Evolutionary conservation across 2,888 invertebrate species (phyloP).

Genomic region (Lycia hirtaria): DNA sequence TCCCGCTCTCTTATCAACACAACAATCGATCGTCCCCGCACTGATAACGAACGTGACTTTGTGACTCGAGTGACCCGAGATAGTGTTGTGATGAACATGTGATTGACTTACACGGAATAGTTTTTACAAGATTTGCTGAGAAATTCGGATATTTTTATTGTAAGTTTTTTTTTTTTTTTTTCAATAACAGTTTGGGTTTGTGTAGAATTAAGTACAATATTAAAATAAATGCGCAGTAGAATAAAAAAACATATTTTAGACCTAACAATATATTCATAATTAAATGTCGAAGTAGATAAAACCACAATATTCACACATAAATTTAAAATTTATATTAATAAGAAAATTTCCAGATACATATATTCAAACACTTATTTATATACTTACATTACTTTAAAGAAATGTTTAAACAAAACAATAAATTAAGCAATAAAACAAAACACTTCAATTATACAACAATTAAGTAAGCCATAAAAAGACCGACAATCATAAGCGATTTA

Average conservation of each 20-base stretch:
- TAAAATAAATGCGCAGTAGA: background rate
- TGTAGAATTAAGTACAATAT: background rate
- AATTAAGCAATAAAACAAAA: constrained; percentile 1
- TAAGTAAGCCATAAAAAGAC: constrained; percentile 25
- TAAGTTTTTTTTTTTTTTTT: constrained; percentile 13
- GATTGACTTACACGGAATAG: constrained; percentile 44
- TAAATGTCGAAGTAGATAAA: background rate
- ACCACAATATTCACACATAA: background rate
- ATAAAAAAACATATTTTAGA: background rate
- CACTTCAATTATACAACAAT: constrained; percentile 18
- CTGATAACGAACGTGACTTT: constrained; percentile 61
- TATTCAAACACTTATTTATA: background rate
- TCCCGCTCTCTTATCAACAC: constrained; percentile 67
- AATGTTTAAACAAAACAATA: constrained; percentile 3
- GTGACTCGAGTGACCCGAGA: constrained; percentile 59
- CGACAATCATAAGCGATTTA: constrained; percentile 22
- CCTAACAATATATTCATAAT: background rate
- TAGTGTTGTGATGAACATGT: constrained; percentile 66
- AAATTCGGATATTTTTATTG: constrained; percentile 16
- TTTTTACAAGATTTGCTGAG: constrained; percentile 23
- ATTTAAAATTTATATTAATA: background rate
- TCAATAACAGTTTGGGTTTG: background rate
- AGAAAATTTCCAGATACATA: too few species aligned
- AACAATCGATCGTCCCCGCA: constrained; percentile 73
- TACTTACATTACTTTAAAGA: background rate